A percentile compares a stretch with the other conserved stretches of the same genome.
phyloP scores from a whole-genome alignment of 2,888 invertebrate species.

The Mythimna ferrago region DNA sequence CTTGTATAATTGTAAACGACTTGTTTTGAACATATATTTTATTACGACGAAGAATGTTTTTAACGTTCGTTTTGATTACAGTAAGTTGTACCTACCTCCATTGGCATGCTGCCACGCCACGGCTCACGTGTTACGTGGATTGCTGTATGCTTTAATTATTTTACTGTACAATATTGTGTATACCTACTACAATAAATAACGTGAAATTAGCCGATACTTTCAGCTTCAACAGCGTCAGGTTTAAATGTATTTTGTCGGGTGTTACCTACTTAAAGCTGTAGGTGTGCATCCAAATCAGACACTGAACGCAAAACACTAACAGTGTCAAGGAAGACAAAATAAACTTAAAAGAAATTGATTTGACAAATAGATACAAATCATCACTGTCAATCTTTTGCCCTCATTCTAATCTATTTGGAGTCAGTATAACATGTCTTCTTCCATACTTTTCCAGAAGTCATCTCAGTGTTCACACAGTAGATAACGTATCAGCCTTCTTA shows the following conservation, averaged over 20 bases:
- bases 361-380: background rate
- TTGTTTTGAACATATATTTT: constrained; percentile 55
- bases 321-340: background rate
- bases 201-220: constrained; percentile 10
- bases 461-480: background rate
- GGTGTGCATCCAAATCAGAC: background rate
- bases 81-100: constrained; percentile 26
- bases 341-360: background rate
- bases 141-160: constrained; percentile 45
- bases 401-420: too few relatives aligned
- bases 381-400: background rate
- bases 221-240: background rate
- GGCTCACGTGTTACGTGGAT: constrained; percentile 33
- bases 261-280: constrained; percentile 2
- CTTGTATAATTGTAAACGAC: constrained; percentile 51
- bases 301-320: background rate
- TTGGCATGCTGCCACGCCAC: constrained; percentile 57
- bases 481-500: background rate
- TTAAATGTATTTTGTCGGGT: background rate
- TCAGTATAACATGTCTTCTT: background rate
- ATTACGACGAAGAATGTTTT: constrained; percentile 59
- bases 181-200: constrained; percentile 27
- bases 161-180: constrained; percentile 40
- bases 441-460: background rate
- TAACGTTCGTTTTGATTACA: constrained; percentile 56